Evolutionary conservation across 2,888 invertebrate species (phyloP).

Genomic region (Zootermopsis nevadensis): DNA sequence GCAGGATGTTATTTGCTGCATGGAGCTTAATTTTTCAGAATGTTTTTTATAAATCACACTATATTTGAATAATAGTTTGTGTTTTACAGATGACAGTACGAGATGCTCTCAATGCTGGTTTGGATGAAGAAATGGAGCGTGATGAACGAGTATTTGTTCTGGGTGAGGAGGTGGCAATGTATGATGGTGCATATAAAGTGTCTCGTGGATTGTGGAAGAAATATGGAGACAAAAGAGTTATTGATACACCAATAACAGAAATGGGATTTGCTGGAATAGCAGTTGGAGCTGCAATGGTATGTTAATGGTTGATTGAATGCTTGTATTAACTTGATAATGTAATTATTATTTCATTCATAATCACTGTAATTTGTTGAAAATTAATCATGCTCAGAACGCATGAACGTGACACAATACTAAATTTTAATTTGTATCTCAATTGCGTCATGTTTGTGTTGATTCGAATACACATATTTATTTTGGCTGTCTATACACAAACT

Average conservation of each 20-base stretch:
- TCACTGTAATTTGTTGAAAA: no score
- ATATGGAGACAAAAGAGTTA: constrained; percentile 95
- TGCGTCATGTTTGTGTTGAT: no score
- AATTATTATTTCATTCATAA: not conserved
- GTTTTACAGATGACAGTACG: constrained; percentile 84
- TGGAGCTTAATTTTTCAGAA: no score
- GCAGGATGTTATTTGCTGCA: no score
- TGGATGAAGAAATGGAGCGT: constrained; percentile 96
- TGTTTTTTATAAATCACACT: no score
- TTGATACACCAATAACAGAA: constrained; percentile 99
- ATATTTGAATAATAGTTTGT: not conserved
- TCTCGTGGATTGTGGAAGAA: constrained; percentile 97
- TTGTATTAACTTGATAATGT: not conserved
- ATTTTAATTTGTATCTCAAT: no score
- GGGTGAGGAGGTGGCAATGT: constrained; percentile 99
- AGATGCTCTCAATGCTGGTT: constrained; percentile 95
- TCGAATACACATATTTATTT: no score
- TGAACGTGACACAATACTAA: no score
- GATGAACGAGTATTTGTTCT: constrained; percentile 92
- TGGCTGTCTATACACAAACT: no score
- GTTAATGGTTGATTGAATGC: constrained; percentile 23
- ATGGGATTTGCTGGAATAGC: constrained; percentile 96
- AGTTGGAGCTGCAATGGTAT: constrained; percentile 89
- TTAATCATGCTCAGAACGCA: no score
- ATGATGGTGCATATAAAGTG: constrained; percentile 98